Evolutionary conservation across 2,888 invertebrate species (phyloP).

Genomic region (Carpatolechia fugitivella): DNA sequence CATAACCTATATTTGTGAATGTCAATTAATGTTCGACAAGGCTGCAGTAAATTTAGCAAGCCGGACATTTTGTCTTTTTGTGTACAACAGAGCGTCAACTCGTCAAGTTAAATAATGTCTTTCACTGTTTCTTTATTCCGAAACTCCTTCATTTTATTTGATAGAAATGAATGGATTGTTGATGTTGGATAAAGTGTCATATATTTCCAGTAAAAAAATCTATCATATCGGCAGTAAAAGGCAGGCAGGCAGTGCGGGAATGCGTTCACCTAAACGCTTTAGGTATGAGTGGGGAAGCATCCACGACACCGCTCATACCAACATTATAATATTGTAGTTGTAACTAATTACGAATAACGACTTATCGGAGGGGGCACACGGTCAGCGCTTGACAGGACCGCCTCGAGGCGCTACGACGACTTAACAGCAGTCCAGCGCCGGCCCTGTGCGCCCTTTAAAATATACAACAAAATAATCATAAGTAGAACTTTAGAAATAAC

Average conservation of each 20-base stretch:
- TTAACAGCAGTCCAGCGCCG: constrained; percentile 31
- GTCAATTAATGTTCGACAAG: constrained; percentile 54
- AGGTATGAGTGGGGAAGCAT: constrained; percentile 78
- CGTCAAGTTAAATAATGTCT: too few species aligned
- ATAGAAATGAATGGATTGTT: too few species aligned
- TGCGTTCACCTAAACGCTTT: constrained; percentile 75
- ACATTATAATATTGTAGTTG: constrained; percentile 72
- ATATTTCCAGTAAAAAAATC: constrained; percentile 4
- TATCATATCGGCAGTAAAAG: constrained; percentile 22
- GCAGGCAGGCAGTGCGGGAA: constrained; percentile 60
- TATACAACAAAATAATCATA: constrained; percentile 73
- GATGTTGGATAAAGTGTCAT: constrained; percentile 30
- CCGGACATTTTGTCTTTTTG: neutral
- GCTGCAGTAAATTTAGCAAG: neutral
- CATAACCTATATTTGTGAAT: constrained; percentile 38
- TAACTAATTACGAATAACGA: constrained; percentile 69
- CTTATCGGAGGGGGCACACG: constrained; percentile 49
- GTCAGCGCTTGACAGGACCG: constrained; percentile 30
- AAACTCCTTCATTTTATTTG: too few species aligned
- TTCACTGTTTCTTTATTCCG: too few species aligned
- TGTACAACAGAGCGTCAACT: too few species aligned
- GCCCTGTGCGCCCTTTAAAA: constrained; percentile 45
- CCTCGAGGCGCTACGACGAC: constrained; percentile 20
- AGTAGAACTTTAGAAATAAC: constrained; percentile 65
- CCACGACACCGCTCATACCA: constrained; percentile 78